Base-by-base conservation (phyloP, 2,888 invertebrate genomes). In the Bhutanitis thaidina region DNA sequence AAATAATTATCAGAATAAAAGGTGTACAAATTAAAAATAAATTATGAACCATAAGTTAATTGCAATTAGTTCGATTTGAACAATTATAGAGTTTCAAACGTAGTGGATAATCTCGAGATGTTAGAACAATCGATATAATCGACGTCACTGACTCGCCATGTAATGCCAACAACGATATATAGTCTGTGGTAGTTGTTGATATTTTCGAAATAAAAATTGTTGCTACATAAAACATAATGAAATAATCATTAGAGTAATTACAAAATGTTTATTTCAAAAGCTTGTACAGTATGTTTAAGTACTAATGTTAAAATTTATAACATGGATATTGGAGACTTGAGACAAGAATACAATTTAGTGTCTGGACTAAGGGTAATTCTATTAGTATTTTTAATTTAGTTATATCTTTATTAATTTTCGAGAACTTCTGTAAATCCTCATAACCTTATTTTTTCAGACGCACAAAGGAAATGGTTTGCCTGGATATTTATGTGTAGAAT, bases 341-440 rank as follows among this genome's bases (percentile, higher is more conserved):
- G 85, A 55, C 58, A 65, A 5, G 74, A 80, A 55, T 87, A 72
- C 61, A 77, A 79, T 59, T 64, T 73, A 53, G 59, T 82, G 53
- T 75, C 85, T 53, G 86, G 87, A 41, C 67, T 87, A 44, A 67
- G 79, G 79, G 88, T 86, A 77, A 30, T 10, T n/a, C n/a, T n/a
- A n/a, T n/a, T n/a, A n/a, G 10, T 34, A 7, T 50, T 44, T 14
- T 43, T 14, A 40, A 44, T 34, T 52, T 46, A 12, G n/a, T 0
- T 27, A 25, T 12, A 1, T 27, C 9, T 10, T 30, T 20, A n/a
- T 38, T n/a, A 14, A 32, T 30, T 38, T 39, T 39, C 16, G 7
- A 3, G 9, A 13, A 20, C 0, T 13, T 25, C 7, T 20, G 16
- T 39, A 30, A 39, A 30, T 1, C 9, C 0, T 37, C 20, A 9